phyloP scores from a whole-genome alignment of 2,888 invertebrate species.

The Anarsia innoxiella region DNA sequence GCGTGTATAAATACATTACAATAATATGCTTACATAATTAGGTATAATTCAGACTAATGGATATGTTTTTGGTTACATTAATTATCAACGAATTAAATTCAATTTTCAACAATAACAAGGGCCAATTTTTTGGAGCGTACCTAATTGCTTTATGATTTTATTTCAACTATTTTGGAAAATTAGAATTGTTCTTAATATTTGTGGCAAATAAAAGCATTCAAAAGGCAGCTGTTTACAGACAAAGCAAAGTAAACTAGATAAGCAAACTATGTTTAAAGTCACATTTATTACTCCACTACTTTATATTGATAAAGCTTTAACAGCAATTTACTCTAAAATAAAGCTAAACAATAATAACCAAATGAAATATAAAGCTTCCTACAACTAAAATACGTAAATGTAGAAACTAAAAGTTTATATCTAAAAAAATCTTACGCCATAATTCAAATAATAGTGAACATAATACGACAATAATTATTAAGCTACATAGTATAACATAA shows the following conservation, averaged over 20 bases:
- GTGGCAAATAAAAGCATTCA: no score
- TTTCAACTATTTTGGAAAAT: no score
- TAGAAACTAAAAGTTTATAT: conserved; percentile 8
- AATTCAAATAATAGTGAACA: neutral
- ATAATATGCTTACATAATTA: conserved; percentile 36
- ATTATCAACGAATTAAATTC: conserved; percentile 46
- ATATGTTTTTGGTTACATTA: conserved; percentile 66
- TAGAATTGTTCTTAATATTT: no score
- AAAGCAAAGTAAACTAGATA: conserved; percentile 14
- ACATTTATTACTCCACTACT: conserved; percentile 65
- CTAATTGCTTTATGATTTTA: no score
- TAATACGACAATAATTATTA: conserved; percentile 8
- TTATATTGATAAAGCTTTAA: conserved; percentile 39
- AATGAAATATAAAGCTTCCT: conserved; percentile 19
- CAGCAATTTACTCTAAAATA: conserved; percentile 30
- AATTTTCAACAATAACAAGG: conserved; percentile 20
- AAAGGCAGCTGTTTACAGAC: no score
- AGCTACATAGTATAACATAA: conserved; percentile 21
- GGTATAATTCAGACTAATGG: conserved; percentile 60
- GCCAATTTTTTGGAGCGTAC: no score
- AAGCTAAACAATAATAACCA: conserved; percentile 23
- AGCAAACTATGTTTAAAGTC: conserved; percentile 50
- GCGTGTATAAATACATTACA: conserved; percentile 23
- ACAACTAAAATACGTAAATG: conserved; percentile 10
- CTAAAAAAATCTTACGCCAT: conserved; percentile 2